Percentiles rank a stretch among this genome's conserved stretches.
These are phyloP conservation scores for Zaprionus vittiger DNA, from an alignment of 1,140 invertebrate genomes.

Conservation along the genomic window DNA sequence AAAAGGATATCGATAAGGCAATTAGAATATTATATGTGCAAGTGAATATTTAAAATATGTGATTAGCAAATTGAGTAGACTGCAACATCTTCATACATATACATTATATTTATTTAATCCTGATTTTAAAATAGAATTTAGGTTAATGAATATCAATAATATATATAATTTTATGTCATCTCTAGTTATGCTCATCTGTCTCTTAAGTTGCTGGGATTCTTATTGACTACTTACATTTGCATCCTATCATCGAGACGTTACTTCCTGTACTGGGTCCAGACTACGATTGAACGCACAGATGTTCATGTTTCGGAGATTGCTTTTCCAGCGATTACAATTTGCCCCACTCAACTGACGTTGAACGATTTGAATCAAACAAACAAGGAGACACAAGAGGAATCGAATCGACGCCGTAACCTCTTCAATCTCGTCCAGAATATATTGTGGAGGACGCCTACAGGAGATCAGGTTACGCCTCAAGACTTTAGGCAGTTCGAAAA, in stretches of 20 bases:
- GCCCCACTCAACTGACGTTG: conserved; percentile 42
- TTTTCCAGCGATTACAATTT: conserved; percentile 73
- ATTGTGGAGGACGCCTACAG: conserved; percentile 23
- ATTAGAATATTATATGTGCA: no score
- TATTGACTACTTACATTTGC: conserved; percentile 53
- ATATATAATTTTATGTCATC: background rate
- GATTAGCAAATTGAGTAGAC: no score
- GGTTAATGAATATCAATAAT: background rate
- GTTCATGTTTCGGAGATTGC: conserved; percentile 72
- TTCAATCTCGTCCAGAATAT: conserved; percentile 50
- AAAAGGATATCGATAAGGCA: no score
- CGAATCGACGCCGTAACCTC: background rate
- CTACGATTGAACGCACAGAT: conserved; percentile 73
- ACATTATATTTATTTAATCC: no score
- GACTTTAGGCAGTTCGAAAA: conserved; percentile 38
- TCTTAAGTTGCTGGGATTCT: conserved; percentile 25
- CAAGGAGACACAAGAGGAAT: background rate
- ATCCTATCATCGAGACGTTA: conserved; percentile 70
- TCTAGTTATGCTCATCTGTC: conserved; percentile 12
- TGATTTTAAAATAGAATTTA: no score
- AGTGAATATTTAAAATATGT: no score
- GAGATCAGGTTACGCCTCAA: background rate
- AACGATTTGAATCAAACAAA: background rate
- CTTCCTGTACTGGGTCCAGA: conserved; percentile 75
- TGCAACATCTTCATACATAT: no score